phyloP scores from a whole-genome alignment of 1,140 invertebrate genomes.

The Probaryconus sp. region DNA sequence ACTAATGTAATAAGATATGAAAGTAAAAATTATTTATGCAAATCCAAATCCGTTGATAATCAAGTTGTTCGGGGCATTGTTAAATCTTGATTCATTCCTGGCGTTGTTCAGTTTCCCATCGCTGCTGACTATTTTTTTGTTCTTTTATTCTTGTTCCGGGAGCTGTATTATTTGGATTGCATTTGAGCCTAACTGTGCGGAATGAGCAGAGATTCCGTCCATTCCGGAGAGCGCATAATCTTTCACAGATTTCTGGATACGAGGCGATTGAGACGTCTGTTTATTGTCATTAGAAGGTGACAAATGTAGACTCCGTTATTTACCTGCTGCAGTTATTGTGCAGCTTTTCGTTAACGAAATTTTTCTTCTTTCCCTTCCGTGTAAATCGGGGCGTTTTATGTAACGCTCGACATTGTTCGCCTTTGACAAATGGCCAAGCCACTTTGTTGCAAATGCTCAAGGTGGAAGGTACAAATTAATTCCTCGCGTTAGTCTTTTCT shows the following conservation, averaged over 20 bases:
- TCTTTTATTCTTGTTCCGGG: slow-evolving; percentile 7
- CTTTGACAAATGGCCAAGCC: slow-evolving; percentile 1
- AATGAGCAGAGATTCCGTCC: slow-evolving; percentile 8
- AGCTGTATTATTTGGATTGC: slow-evolving; percentile 15
- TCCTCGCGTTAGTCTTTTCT: no score
- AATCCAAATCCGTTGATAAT: no score
- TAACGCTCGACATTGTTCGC: no score
- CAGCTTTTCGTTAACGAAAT: no score
- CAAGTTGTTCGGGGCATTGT: no score
- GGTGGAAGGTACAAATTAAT: no score
- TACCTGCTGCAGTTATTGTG: slow-evolving; percentile 20
- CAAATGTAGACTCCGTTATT: slow-evolving; percentile 41
- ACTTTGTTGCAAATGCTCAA: no score
- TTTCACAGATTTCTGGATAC: not conserved
- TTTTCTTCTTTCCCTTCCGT: no score
- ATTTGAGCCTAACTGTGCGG: slow-evolving; percentile 41
- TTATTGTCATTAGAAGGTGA: slow-evolving; percentile 26
- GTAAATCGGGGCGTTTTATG: slow-evolving; percentile 41
- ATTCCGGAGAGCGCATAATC: no score
- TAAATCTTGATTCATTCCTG: no score
- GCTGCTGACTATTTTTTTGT: slow-evolving; percentile 7
- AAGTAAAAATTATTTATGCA: no score
- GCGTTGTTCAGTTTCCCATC: slow-evolving; percentile 51
- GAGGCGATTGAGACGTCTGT: slow-evolving; percentile 34
- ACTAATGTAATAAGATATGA: no score